Conservation (phyloP, 2,113 vertebrate genomes). For the Anser cygnoides region DNA sequence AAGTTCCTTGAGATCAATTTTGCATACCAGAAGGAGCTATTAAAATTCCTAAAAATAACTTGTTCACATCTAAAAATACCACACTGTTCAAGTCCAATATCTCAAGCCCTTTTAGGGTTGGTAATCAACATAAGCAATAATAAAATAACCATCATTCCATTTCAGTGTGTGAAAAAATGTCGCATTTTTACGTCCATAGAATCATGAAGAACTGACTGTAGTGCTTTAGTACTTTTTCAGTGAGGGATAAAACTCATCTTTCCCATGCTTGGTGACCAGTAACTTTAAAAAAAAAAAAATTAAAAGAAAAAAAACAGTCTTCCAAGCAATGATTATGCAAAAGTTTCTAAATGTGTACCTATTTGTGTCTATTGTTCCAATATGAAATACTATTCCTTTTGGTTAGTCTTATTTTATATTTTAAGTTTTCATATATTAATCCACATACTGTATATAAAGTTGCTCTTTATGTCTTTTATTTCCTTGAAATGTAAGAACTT, state of each 20-base stretch:
- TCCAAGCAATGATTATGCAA: not conserved
- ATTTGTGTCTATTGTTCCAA: not conserved
- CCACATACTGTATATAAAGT: not conserved
- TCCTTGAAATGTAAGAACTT: not conserved
- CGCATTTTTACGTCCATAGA: not conserved
- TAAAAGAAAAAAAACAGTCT: not conserved
- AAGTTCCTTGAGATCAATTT: constrained; percentile 3
- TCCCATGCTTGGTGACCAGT: not conserved
- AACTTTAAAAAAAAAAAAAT: not conserved
- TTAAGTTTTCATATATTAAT: not conserved
- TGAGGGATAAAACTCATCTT: not conserved
- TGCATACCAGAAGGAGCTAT: not conserved
- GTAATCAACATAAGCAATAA: constrained; percentile 5
- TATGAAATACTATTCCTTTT: not conserved
- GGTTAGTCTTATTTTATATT: not conserved
- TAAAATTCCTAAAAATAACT: constrained; percentile 33
- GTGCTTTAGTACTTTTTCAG: not conserved
- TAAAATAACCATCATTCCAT: not conserved
- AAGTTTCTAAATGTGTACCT: not conserved
- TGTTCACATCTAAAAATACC: not conserved
- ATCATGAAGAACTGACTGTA: not conserved
- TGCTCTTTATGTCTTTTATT: not conserved
- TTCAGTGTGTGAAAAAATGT: not conserved
- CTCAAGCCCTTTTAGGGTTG: not conserved
- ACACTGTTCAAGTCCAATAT: not conserved